Evolutionary conservation across 1,140 invertebrate genomes (phyloP).

Genomic region (Pissodes strobi): DNA sequence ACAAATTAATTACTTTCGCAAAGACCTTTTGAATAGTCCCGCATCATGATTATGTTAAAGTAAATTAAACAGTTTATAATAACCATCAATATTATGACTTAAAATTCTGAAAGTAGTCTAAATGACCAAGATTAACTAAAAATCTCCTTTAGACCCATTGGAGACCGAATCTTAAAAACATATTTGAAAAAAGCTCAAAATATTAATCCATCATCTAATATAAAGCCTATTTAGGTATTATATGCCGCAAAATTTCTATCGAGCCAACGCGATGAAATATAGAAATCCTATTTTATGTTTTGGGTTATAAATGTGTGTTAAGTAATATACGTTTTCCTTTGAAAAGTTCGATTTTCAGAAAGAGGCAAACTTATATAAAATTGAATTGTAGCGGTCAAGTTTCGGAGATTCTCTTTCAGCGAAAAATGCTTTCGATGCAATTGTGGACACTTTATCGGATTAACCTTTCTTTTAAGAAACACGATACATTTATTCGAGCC

Average conservation of each 20-base stretch:
- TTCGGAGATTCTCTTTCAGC: constrained; percentile 1
- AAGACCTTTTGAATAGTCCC: no score
- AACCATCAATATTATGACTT: no score
- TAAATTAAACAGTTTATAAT: no score
- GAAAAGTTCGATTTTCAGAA: neutral
- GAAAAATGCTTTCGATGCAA: constrained; percentile 1
- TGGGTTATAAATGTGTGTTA: neutral
- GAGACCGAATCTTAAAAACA: no score
- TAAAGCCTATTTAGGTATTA: no score
- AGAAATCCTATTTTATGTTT: neutral
- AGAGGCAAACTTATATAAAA: neutral
- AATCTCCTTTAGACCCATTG: no score
- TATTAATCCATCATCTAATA: neutral
- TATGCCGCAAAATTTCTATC: no score
- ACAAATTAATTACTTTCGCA: no score
- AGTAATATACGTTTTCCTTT: neutral
- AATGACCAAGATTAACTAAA: no score
- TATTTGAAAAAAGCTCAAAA: no score
- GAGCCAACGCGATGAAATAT: neutral
- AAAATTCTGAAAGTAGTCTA: no score
- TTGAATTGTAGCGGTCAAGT: constrained; percentile 8
- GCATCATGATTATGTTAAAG: no score
- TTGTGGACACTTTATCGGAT: constrained; percentile 11
- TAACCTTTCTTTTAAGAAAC: constrained; percentile 14
- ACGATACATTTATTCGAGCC: constrained; percentile 4